Evolutionary conservation across 1,140 invertebrate genomes (phyloP), one percentile per base, ranked within the genome.

Genomic region (Drosophila nikananu): DNA sequence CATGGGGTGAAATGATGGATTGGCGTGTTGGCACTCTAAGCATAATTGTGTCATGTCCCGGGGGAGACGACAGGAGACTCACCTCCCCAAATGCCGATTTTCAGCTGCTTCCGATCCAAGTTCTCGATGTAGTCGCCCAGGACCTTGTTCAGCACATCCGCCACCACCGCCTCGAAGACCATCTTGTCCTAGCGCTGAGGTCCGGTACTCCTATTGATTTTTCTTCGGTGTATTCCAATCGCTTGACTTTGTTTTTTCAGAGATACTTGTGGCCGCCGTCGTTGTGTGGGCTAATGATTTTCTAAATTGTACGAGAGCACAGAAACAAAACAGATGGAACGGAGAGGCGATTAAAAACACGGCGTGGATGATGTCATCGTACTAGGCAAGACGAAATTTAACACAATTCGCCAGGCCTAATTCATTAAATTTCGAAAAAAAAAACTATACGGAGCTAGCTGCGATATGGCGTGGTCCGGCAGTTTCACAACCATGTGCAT

Each of bases 1-100:
- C 46, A 39, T 8, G 7, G 30, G 49, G 32, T 60, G 30, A 25
- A 62, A 65, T 63, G 54, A 68, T 51, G 35, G 27, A 32, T 25
- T 75, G 62, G 82, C 75, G 74, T 79, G 49, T 52, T 52, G n/a
- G 59, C 48, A 58, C 35, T 41, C 23, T 17, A 6, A 68, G 48
- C 65, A 48, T 71, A 73, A 74, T 70, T 51, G 49, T 23, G 80
- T 49, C 42, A 63, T 32, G 25, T 62, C 49, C 35, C 27, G 7
- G 17, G 67, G 27, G 67, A 73, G 9, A 23, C 23, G n/a, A 44
- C 25, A 44, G 41, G 32, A 15, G 21, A 94, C 94, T 95, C 94
- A 99, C 98, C 98, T 94, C 98, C 98, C 98, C 98, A 99, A 89
- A 99, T 97, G 89, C 98, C 98, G 72, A 99, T 94, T 94, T 98